A percentile compares a stretch with the other conserved stretches of the same genome.
These are phyloP conservation scores for Molanna angustata DNA, from an alignment of 2,888 invertebrate genomes.

Conservation along the genomic window DNA sequence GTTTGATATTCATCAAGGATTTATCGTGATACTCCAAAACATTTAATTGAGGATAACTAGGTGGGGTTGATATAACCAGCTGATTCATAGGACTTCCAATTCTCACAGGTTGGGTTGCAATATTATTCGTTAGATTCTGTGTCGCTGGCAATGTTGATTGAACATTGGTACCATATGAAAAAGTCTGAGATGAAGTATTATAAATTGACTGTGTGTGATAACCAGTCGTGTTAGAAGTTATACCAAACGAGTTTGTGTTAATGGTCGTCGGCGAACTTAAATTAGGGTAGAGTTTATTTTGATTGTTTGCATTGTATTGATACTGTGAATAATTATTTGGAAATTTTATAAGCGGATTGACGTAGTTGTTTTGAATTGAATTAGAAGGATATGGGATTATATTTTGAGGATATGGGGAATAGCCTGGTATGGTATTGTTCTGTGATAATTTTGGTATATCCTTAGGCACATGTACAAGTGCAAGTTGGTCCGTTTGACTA, in stretches of 20 bases:
- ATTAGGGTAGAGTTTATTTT: slow-evolving; percentile 10
- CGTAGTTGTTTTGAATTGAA: slow-evolving; percentile 9
- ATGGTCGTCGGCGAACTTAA: slow-evolving; percentile 1
- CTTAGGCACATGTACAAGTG: slow-evolving; percentile 33
- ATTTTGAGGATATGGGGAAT: slow-evolving; percentile 17
- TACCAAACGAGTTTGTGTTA: too few species aligned
- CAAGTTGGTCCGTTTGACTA: slow-evolving; percentile 47
- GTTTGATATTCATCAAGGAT: background rate
- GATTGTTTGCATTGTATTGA: slow-evolving; percentile 15
- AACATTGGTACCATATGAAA: too few species aligned
- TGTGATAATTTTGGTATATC: slow-evolving; percentile 17
- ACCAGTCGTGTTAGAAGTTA: too few species aligned
- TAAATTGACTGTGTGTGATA: too few species aligned
- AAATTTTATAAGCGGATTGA: slow-evolving; percentile 26
- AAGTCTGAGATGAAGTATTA: too few species aligned
- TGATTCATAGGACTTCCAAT: background rate
- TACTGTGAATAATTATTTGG: slow-evolving; percentile 16
- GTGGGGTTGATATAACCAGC: slow-evolving; percentile 8
- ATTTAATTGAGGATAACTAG: slow-evolving; percentile 22
- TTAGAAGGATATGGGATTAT: slow-evolving; percentile 22
- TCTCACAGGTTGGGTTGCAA: background rate
- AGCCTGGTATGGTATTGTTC: slow-evolving; percentile 24
- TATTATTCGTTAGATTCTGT: background rate
- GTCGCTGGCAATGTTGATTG: too few species aligned
- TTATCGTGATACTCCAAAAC: slow-evolving; percentile 1